Base-by-base conservation (phyloP, 1,140 invertebrate species). In the Papilio polytes region DNA sequence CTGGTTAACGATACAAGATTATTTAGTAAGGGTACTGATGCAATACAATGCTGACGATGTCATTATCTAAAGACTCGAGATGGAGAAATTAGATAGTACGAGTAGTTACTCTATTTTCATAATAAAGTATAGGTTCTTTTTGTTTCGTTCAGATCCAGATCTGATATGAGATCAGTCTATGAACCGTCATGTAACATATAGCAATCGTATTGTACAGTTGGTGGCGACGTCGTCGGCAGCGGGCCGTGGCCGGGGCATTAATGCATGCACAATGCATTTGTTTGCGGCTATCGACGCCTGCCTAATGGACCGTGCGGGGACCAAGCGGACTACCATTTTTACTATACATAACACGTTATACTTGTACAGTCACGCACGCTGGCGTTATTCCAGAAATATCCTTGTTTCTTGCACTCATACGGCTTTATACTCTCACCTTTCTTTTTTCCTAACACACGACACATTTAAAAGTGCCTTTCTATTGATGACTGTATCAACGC, bases 251-350 rank as follows among this genome's bases (percentile, higher is more conserved):
- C 15, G 20, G 73, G 8, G 46, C 46, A 51, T 74, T 74, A 74
- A 74, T 74, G 73, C 73, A 48, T 74, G 73, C 73, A n/a, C 70
- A 51, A 74, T 74, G 73, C 46, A 74, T 74, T 74, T 74, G 73
- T 74, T 51, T 44, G 41, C 73, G 18, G 72, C 36, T 74, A 74
- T 74, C 73, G 73, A 48, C 73, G 73, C 18, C 73, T 44, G 73
- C 13, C n/a, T 74, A 74, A 74, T 74, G 73, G 73, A 74, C 36
- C 73, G 73, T 74, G 44, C 4, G 46, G 44, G n/a, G 44, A 74
- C 73, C 20, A 73, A 51, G 10, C 20, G 22, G 73, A 2, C 18
- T 46, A n/a, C 44, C 44, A 74, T 74, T 51, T 74, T 46, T 48
- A 74, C 20, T 6, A 73, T 18, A 73, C 36, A 74, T 12, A 20